These are phyloP conservation scores for Octopus bimaculoides DNA, from an alignment of 1,140 invertebrate genomes.

Conservation along the genomic window DNA sequence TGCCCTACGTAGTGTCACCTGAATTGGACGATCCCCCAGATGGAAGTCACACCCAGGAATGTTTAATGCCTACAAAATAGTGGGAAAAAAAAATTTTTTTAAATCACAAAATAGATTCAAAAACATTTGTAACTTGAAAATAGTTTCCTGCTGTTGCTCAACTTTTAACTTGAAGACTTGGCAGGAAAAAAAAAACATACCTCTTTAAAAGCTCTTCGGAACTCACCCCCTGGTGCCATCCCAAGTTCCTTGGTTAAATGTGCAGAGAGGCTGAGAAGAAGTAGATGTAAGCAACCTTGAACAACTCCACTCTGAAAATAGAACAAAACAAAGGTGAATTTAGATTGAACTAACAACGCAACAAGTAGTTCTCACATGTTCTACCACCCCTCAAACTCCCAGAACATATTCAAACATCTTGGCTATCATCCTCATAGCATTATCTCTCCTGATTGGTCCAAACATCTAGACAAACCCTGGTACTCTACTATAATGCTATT, in stretches of 20 bases:
- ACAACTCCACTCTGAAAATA: slow-evolving; percentile 64
- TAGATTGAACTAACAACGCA: not conserved
- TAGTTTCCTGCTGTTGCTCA: not conserved
- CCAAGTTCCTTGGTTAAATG: slow-evolving; percentile 89
- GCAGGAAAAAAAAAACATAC: slow-evolving; percentile 56
- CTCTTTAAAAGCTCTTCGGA: slow-evolving; percentile 85
- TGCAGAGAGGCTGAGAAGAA: slow-evolving; percentile 88
- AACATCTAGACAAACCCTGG: too few relatives aligned
- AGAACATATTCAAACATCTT: too few relatives aligned
- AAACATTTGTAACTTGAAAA: not conserved
- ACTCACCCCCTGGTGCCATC: slow-evolving; percentile 97
- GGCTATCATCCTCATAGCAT: too few relatives aligned
- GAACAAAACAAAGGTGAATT: not conserved
- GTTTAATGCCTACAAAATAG: slow-evolving; percentile 67
- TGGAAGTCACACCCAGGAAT: slow-evolving; percentile 80
- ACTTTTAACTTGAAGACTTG: not conserved
- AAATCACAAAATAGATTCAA: not conserved
- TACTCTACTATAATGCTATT: too few relatives aligned
- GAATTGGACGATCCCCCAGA: slow-evolving; percentile 86
- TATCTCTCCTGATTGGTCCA: too few relatives aligned
- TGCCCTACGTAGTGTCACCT: slow-evolving; percentile 84
- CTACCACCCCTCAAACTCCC: too few relatives aligned
- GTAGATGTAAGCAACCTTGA: slow-evolving; percentile 87
- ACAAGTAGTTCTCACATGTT: not conserved
- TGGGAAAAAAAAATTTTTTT: not conserved